Base-by-base conservation (phyloP, 2,113 vertebrate species). In the Muscicapa adusta region DNA sequence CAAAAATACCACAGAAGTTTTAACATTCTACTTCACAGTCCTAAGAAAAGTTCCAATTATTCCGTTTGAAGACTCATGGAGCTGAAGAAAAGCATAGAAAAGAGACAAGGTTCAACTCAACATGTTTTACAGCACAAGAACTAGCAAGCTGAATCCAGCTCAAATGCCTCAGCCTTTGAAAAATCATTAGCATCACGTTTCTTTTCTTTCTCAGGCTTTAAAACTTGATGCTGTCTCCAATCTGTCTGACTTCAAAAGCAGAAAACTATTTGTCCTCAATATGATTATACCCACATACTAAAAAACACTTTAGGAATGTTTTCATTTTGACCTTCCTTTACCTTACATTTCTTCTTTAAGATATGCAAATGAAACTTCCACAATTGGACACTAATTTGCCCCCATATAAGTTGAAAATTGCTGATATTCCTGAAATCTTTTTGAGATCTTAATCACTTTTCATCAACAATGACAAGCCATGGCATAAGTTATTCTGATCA, bases 191-290 rank as follows among this genome's bases (percentile, higher is more conserved):
- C 73, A 75, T 91, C 51, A 71, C 12, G 31, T 73, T 70, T 68
- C 17, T 82, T 88, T 88, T 65, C 28, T 54, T 85, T 68, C 63
- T 90, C 75, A 92, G 22, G 34, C 34, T 73, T 79, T 66, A 88
- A 54, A 94, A 93, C 16, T 43, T 77, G 75, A 88, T n/a, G 63
- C 42, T 86, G 88, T 50, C 94, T 93, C 38, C 63, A 43, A 43
- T 26, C 53, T 71, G 61, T 36, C 70, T 54, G 26, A 94, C 91
- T 95, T 93, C 67, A 95, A 95, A 96, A 73, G 78, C 25, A 90
- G 38, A 71, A 91, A 62, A 63, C 26, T 1, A 58, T 66, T 80
- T 71, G 47, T 54, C 79, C 79, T 93, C 88, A 83, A 88, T 71
- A 66, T 0, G 0, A 63, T 34, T 67, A 5, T 33, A 82, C 20